Evolutionary conservation across 2,797 vertebrate genomes (phyloP).

Genomic region (Tragelaphus eurycerus): DNA sequence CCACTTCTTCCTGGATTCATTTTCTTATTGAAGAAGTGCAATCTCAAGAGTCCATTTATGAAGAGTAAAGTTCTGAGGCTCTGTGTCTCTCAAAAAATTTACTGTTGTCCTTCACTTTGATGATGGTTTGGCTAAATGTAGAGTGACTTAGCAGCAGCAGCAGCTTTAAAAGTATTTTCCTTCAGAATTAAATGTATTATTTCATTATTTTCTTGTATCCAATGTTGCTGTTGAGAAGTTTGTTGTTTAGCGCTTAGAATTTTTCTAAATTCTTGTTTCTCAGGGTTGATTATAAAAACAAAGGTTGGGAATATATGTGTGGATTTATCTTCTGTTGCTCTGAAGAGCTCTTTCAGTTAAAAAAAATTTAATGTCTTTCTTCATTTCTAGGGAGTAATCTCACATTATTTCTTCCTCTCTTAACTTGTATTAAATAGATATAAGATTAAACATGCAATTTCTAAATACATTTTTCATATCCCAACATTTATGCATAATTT

Average conservation of each 20-base stretch:
- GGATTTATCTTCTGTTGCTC: background rate
- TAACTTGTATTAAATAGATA: background rate
- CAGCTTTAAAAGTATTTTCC: background rate
- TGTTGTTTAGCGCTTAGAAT: background rate
- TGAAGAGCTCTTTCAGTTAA: background rate
- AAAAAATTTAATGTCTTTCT: background rate
- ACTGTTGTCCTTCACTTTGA: slow-evolving; percentile 16
- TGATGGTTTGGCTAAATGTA: background rate
- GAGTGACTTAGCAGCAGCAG: background rate
- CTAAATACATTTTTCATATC: background rate
- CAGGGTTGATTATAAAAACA: background rate
- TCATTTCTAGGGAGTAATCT: slow-evolving; percentile 14
- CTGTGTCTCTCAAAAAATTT: background rate
- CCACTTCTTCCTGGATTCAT: background rate
- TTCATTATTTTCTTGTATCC: background rate
- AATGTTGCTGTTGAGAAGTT: background rate
- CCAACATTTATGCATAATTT: background rate
- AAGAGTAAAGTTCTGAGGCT: background rate
- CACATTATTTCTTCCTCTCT: background rate
- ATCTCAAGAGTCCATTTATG: background rate
- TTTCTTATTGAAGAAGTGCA: background rate
- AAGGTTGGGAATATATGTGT: background rate
- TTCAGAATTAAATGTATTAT: background rate
- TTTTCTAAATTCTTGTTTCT: background rate
- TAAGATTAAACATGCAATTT: background rate